These are phyloP conservation scores for Lycia hirtaria DNA, from an alignment of 2,888 invertebrate species.

Conservation along the genomic window DNA sequence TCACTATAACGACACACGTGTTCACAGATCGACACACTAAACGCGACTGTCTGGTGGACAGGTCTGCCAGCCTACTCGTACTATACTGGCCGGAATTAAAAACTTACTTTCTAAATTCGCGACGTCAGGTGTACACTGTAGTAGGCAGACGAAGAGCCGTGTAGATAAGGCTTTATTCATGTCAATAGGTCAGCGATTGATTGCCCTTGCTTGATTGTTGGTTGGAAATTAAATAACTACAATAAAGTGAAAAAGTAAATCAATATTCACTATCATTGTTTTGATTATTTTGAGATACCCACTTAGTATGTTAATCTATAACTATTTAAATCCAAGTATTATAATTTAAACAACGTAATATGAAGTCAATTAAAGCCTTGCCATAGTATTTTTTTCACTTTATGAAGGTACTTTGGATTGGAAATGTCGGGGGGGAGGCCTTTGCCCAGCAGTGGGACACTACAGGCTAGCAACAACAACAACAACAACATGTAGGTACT, in stretches of 20 bases:
- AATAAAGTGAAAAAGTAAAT: neutral
- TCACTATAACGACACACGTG: conserved; percentile 53
- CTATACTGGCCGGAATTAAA: conserved; percentile 70
- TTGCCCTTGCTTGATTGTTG: conserved; percentile 17
- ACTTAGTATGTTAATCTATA: too few relatives aligned
- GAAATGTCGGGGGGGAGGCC: too few relatives aligned
- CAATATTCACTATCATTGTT: neutral
- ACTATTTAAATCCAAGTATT: too few relatives aligned
- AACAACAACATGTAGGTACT: too few relatives aligned
- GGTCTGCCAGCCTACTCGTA: conserved; percentile 57
- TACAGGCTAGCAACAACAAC: too few relatives aligned
- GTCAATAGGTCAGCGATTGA: conserved; percentile 20
- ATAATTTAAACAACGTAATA: too few relatives aligned
- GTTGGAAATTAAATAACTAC: conserved; percentile 39
- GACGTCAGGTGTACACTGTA: conserved; percentile 43
- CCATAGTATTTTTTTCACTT: too few relatives aligned
- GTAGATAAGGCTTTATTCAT: conserved; percentile 36
- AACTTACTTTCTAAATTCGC: conserved; percentile 81
- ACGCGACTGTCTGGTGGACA: conserved; percentile 64
- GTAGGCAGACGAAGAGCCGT: conserved; percentile 9
- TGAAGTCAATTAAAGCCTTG: too few relatives aligned
- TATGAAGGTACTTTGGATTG: too few relatives aligned
- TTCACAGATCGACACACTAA: conserved; percentile 63
- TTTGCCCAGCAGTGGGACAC: too few relatives aligned
- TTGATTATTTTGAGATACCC: neutral